Evolutionary conservation across 2,888 invertebrate species (phyloP), one percentile per base, ranked within the genome.

Genomic region (Agrochola macilenta): DNA sequence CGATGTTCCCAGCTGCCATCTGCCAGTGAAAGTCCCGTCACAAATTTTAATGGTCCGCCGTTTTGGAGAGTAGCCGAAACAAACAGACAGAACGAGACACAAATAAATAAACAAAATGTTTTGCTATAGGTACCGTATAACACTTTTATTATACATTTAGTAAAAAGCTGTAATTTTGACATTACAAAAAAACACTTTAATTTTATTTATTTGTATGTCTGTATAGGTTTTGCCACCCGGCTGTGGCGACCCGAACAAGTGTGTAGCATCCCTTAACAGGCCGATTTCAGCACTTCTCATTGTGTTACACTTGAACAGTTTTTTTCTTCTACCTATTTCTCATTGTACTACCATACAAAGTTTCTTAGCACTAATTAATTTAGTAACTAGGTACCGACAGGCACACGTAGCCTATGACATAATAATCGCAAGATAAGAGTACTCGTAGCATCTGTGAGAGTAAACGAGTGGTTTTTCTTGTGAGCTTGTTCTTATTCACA

Each of bases 371-470:
- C 8, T 76, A 75, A 76, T 63, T 54, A 75, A 58, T 54, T 54
- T 12, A 54, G 0, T 46, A 74, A 74, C 52, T 26, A 43, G 35
- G 35, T 35, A 35, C 35, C 35, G 0, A 35, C 23, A n/a, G 3
- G 5, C 58, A 3, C 0, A 54, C 14, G 26, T 14, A 20, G 17
- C 0, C 12, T 17, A 39, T 52, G 54, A 43, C n/a, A 76, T 58
- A 65, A 65, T 63, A 5, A 63, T 69, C 63, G 4, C 46, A 79
- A 57, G 61, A 69, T n/a, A n/a, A n/a, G n/a, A n/a, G n/a, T n/a
- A 79, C 20, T n/a, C n/a, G n/a, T n/a, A n/a, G 30, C 61, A 64
- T 78, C 70, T 30, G 70, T 49, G 54, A 39, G 54, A 57, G 54
- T 39, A 1, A 39, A 30, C 20, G 11, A n/a, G 23, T 1, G 3